Percentiles rank a stretch among this genome's conserved stretches.
phyloP scores from a whole-genome alignment of 2,888 invertebrate species.

The Reticulitermes lucifugus region DNA sequence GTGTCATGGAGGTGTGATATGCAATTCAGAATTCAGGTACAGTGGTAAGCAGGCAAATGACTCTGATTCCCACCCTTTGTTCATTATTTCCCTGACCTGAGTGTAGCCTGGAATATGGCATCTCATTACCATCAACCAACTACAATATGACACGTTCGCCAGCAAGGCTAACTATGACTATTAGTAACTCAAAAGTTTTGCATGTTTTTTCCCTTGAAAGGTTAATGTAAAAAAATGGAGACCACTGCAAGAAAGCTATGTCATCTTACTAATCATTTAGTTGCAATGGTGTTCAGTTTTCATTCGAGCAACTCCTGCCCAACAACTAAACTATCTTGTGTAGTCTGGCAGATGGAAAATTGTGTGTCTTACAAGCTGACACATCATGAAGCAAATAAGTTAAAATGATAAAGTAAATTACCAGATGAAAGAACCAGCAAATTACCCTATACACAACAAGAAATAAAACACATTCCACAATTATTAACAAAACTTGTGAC shows the following conservation, averaged over 20 bases:
- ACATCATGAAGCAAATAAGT: slow-evolving; percentile 4
- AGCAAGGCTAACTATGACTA: neutral
- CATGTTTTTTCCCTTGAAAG: neutral
- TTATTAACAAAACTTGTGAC: too few species aligned
- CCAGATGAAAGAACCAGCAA: neutral
- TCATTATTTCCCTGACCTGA: too few species aligned
- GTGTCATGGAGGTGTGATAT: too few species aligned
- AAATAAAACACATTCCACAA: too few species aligned
- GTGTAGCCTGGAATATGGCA: neutral
- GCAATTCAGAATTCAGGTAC: too few species aligned
- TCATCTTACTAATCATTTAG: neutral
- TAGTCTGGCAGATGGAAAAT: neutral
- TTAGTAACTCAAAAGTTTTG: neutral
- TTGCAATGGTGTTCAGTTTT: neutral
- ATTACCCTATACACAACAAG: neutral
- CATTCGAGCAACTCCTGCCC: neutral
- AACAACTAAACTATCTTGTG: neutral
- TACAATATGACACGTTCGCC: neutral
- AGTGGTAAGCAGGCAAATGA: too few species aligned
- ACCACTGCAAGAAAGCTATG: neutral
- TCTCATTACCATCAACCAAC: slow-evolving; percentile 5
- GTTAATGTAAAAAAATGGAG: neutral
- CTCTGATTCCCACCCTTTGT: too few species aligned
- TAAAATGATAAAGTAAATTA: neutral
- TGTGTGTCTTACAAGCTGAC: slow-evolving; percentile 7